These are phyloP conservation scores for Setipinna tenuifilis DNA, from an alignment of 2,797 vertebrate genomes.

Conservation along the genomic window DNA sequence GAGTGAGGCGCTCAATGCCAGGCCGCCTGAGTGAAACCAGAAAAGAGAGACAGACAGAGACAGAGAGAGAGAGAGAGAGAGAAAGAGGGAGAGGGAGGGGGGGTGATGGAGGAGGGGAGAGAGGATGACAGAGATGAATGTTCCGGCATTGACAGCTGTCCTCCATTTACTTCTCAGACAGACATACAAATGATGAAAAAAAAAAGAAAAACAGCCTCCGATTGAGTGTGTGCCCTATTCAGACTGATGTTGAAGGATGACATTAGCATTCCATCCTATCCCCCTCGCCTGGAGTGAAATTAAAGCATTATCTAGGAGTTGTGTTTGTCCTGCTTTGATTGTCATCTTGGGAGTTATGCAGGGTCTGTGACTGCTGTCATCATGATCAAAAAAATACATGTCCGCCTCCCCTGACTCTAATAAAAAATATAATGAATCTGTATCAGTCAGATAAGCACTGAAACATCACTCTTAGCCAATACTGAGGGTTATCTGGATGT, in stretches of 20 bases:
- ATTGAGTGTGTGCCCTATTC: slow-evolving; percentile 57
- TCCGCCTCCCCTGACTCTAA: background rate
- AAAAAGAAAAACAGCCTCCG: slow-evolving; percentile 72
- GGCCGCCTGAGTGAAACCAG: slow-evolving; percentile 55
- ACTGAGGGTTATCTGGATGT: background rate
- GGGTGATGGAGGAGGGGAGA: slow-evolving; percentile 36
- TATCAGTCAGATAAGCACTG: background rate
- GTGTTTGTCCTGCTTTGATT: slow-evolving; percentile 10
- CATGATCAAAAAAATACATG: slow-evolving; percentile 1
- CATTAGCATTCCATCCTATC: background rate
- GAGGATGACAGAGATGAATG: slow-evolving; percentile 79
- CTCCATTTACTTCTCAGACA: slow-evolving; percentile 76
- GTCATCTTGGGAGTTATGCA: slow-evolving; percentile 40
- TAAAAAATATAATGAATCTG: background rate
- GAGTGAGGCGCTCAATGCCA: slow-evolving; percentile 61
- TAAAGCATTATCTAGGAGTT: slow-evolving; percentile 21
- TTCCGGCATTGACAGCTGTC: slow-evolving; percentile 80
- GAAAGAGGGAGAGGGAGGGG: slow-evolving; percentile 68
- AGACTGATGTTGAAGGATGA: slow-evolving; percentile 29
- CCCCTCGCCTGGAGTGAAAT: slow-evolving; percentile 48
- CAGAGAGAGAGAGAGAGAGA: background rate
- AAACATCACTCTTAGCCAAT: background rate
- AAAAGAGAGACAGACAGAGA: slow-evolving; percentile 38
- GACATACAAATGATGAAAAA: slow-evolving; percentile 75
- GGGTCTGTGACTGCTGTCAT: slow-evolving; percentile 19